Evolutionary conservation across 1,140 invertebrate species (phyloP).

Genomic region (Diploscapter pachys): DNA sequence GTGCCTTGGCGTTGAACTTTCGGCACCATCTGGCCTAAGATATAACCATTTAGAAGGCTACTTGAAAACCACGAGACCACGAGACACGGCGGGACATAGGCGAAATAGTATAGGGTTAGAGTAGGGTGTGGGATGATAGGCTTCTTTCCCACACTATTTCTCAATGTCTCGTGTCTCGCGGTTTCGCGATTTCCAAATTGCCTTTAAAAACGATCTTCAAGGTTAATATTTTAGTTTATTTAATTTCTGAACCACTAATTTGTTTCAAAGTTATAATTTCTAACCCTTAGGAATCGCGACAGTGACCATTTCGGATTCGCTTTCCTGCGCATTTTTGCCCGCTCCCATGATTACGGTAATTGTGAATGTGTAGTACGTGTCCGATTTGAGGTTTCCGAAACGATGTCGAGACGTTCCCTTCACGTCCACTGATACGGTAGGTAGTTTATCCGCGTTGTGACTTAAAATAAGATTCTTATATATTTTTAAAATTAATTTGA

Average conservation of each 20-base stretch:
- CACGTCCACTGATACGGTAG: constrained; percentile 39
- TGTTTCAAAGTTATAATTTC: neutral
- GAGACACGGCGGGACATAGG: no score
- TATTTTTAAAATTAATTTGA: no score
- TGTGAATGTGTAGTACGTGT: constrained; percentile 56
- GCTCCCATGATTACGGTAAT: constrained; percentile 55
- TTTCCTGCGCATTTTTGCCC: constrained; percentile 52
- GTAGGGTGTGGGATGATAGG: neutral
- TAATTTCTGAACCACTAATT: no score
- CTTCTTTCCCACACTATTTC: no score
- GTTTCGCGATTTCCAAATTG: no score
- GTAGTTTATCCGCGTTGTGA: constrained; percentile 28
- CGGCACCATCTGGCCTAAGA: constrained; percentile 15
- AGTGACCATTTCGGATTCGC: constrained; percentile 52
- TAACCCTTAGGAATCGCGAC: constrained; percentile 40
- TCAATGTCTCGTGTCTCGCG: no score
- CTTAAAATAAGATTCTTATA: constrained; percentile 11
- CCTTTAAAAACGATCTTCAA: no score
- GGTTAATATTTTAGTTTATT: no score
- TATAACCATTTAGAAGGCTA: neutral
- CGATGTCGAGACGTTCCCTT: constrained; percentile 41
- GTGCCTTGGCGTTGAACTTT: constrained; percentile 46
- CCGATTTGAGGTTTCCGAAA: constrained; percentile 46
- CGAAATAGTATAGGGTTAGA: neutral
- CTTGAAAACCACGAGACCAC: no score